phyloP scores from a whole-genome alignment of 2,113 vertebrate species.

The Mustela nigripes region DNA sequence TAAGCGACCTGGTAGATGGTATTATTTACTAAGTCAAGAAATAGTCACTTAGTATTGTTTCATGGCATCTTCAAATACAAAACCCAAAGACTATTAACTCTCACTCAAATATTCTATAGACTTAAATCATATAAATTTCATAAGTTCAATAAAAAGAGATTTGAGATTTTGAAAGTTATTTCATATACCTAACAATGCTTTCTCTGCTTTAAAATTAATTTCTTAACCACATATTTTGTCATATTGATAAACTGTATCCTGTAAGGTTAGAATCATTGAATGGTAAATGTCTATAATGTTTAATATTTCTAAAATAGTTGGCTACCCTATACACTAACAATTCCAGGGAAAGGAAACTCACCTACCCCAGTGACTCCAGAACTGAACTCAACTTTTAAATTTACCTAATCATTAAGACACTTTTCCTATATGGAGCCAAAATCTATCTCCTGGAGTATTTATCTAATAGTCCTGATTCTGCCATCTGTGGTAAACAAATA shows the following conservation, averaged over 20 bases:
- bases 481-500: background rate
- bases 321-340: background rate
- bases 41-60: background rate
- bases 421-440: background rate
- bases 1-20: background rate
- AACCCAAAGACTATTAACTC: background rate
- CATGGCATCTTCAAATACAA: background rate
- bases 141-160: background rate
- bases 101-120: background rate
- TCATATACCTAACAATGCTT: background rate
- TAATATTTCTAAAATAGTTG: constrained; percentile 3
- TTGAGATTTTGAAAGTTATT: background rate
- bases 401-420: background rate
- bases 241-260: background rate
- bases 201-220: constrained; percentile 20
- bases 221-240: background rate
- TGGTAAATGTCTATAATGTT: background rate
- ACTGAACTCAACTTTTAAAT: background rate
- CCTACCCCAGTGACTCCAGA: background rate
- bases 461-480: background rate
- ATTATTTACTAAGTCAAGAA: background rate
- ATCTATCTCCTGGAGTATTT: background rate
- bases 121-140: background rate
- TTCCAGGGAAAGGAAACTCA: background rate
- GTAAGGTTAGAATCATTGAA: background rate